Base-by-base conservation (phyloP, 2,888 invertebrate genomes). In the Xylota sylvarum region DNA sequence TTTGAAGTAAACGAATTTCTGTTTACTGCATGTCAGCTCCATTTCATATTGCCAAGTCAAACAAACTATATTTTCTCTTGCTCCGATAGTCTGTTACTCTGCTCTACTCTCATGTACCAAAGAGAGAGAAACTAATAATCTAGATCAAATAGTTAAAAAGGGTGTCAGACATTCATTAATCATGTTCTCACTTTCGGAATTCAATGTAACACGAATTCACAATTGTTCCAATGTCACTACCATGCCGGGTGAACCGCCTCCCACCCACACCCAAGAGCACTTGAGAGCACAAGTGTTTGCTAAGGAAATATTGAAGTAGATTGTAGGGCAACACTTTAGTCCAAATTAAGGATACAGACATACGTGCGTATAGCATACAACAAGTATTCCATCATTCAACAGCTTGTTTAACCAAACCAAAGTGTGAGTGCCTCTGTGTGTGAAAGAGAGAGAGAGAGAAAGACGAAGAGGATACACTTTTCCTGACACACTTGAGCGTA, bases 321-420 rank as follows among this genome's bases (percentile, higher is more conserved):
- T 79, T 72, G 67, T 50, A 43, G 69, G 17, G 32, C 79, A 79
- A 79, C 70, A 50, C 37, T 79, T 79, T 62, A 40, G 67, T 67
- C 46, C 60, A 78, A 83, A 73, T 83, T 67, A 73, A 32, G 64
- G 62, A 70, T 65, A 62, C 62, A 55, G 60, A 50, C 40, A 73
- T 46, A 56, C 30, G 50, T n/a, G 12, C 2, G 12, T 56, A 55
- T 35, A 35, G 9, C 48, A 50, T 9, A 52, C 52, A 64, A 79
- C 56, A 72, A 50, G 73, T 69, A 48, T 74, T 84, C 84, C 79
- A 84, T 84, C 84, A 84, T 50, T 84, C 79, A 74, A 79, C 84
- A 79, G 84, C 84, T 74, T 84, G 79, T 56, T 69, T 48, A 56
- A 60, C 58, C 56, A 50, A 19, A 46, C 50, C 30, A 32, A 19